A percentile compares a stretch with the other conserved stretches of the same genome.
Conservation (phyloP, 2,113 vertebrate genomes). For the Vombatus ursinus region DNA sequence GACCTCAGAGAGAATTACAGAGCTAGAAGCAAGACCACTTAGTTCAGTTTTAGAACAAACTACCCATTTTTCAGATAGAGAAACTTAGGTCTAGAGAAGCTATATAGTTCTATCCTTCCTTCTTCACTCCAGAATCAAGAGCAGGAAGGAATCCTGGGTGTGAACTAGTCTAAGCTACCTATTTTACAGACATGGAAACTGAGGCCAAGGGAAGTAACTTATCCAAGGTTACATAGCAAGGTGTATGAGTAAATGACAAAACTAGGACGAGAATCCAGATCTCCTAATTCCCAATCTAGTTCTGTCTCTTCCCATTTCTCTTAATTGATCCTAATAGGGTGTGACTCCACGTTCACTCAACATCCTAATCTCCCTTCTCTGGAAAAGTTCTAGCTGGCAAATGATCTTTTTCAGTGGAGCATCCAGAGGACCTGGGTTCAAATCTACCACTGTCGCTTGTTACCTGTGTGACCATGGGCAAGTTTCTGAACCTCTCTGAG, state of each 20-base stretch:
- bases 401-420: not conserved
- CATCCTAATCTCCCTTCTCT: not conserved
- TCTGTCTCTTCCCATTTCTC: not conserved
- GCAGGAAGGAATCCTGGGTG: not conserved
- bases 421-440: not conserved
- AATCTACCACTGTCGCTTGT: slow-evolving; percentile 8
- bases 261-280: not conserved
- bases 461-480: no score
- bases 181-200: not conserved
- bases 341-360: not conserved
- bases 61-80: not conserved
- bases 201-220: no score
- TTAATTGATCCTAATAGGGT: not conserved
- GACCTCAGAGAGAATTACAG: not conserved
- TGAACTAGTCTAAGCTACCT: not conserved
- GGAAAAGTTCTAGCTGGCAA: not conserved
- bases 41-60: not conserved
- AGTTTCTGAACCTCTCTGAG: no score
- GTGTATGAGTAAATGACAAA: not conserved
- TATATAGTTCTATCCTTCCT: not conserved
- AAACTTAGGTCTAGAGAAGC: not conserved
- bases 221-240: not conserved
- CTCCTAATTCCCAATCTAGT: not conserved
- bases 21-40: not conserved
- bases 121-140: not conserved